Base-by-base conservation (phyloP, 2,888 invertebrate species). In the Nemapogon koenigi region DNA sequence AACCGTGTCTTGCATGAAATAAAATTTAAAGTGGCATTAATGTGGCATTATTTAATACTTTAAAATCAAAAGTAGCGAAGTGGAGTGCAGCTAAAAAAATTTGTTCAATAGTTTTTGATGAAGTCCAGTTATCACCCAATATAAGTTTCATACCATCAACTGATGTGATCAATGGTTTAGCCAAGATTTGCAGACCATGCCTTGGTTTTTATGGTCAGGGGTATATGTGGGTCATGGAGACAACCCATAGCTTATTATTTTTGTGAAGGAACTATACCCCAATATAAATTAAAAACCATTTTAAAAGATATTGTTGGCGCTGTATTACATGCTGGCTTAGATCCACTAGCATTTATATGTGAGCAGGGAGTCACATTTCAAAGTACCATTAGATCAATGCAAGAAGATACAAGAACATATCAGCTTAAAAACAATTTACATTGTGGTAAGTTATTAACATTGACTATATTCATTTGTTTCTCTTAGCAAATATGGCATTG, bases 31-130 rank as follows among this genome's bases (percentile, higher is more conserved):
- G n/a, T 28, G 28, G 28, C 11, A 28, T 28, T n/a, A 28, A 28
- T 11, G 4, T 4, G 4, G n/a, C 8, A 4, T 28, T 28, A 7
- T 28, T 28, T 28, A n/a, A 28, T 28, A 13, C 13, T 4, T n/a
- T 28, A 4, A 28, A 28, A 11, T 10, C 8, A 28, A 40, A 36
- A 26, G 36, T 36, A 27, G 25, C 35, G 29, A 40, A 40, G 30
- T 28, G 43, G 39, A 27, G 38, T 29, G 13, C 26, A 6, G 33
- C 26, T n/a, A 37, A 45, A 35, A 50, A 43, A 42, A n/a, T 43
- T 1, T 50, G 46, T 22, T 39, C 44, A 0, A 35, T 49, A 13
- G 36, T 50, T 1, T 51, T 50, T 46, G 49, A 51, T 43, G 48
- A 50, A 40, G 37, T 50, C 0, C 29, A 47, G 2, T 18, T 51